Base-by-base conservation (phyloP, 2,113 vertebrate genomes). In the Upupa epops region DNA sequence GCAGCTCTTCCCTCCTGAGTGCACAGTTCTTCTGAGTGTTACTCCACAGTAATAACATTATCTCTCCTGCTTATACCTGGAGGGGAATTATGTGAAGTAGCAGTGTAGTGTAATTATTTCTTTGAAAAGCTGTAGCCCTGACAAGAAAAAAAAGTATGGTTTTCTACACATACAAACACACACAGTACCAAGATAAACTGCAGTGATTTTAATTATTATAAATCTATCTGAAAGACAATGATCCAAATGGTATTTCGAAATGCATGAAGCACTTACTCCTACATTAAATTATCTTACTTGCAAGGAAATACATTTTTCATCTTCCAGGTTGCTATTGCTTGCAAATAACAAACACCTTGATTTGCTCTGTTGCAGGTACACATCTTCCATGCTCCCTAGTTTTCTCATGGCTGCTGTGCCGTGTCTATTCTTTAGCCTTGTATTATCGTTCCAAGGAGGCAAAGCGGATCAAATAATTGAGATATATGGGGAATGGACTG, bases 71-170 rank as follows among this genome's bases (percentile, higher is more conserved):
- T 85, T 93, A 40, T 93, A 95, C 63, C 85, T 94, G 78, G 82
- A 93, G 93, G 82, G 64, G 78, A 91, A 85, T 79, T 93, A 92
- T 15, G 40, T 89, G 76, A 93, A 91, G 84, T 79, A 84, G 68
- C 51, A 72, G 37, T 58, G 37, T 20, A 56, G 31, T 82, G 37
- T 84, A 95, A 92, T 93, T 93, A 89, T 93, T 91, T 66, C 75
- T 34, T 25, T 63, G 78, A 65, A 89, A 89, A 85, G 19, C 68
- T 73, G 25, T 55, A 70, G 59, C 28, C 14, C 36, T 86, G 73
- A 74, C 73, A 17, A 83, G 69, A 58, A 70, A 69, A 28, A 34
- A 34, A 34, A 68, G 46, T 78, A 36, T 31, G 4, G 24, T 22
- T 82, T 54, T 65, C 56, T 69, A 72, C 29, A 13, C 49, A 24